phyloP scores from a whole-genome alignment of 2,888 invertebrate genomes.

The Scaptomyza flava region DNA sequence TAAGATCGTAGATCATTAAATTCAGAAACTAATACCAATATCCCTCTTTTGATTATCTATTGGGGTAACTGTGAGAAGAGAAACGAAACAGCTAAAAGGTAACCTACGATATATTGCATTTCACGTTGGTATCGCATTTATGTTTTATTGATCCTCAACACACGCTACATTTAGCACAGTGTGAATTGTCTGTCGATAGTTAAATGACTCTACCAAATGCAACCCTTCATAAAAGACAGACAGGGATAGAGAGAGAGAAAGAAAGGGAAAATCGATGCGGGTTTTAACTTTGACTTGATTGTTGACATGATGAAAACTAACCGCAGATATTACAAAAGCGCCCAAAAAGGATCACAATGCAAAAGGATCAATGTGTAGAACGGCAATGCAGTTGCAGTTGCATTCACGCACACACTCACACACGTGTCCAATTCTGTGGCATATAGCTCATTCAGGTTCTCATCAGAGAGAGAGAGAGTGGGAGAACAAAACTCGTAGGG shows the following conservation, averaged over 20 bases:
- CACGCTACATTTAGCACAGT: conserved; percentile 73
- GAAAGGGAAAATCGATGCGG: not conserved
- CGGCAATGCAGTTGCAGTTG: conserved; percentile 30
- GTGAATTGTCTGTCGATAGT: conserved; percentile 64
- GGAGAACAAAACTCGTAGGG: conserved; percentile 1
- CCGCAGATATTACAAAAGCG: conserved; percentile 66
- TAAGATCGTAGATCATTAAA: not conserved
- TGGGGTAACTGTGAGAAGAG: not conserved
- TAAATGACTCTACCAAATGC: conserved; percentile 61
- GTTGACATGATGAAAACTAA: conserved; percentile 76
- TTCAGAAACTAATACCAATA: too few species aligned
- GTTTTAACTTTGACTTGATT: conserved; percentile 65
- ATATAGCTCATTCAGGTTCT: conserved; percentile 35
- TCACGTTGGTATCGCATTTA: conserved; percentile 40
- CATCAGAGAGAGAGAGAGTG: not conserved
- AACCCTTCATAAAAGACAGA: conserved; percentile 50
- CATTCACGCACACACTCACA: conserved; percentile 25
- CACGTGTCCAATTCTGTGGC: conserved; percentile 54
- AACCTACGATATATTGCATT: conserved; percentile 45
- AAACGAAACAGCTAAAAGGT: conserved; percentile 13
- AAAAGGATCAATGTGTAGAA: conserved; percentile 33
- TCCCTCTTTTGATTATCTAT: not conserved
- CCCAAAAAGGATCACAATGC: conserved; percentile 43
- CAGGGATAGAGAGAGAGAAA: not conserved
- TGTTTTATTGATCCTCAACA: conserved; percentile 51